These are phyloP conservation scores for Brachyhypopomus gauderio DNA, from an alignment of 2,113 vertebrate species.

Conservation along the genomic window DNA sequence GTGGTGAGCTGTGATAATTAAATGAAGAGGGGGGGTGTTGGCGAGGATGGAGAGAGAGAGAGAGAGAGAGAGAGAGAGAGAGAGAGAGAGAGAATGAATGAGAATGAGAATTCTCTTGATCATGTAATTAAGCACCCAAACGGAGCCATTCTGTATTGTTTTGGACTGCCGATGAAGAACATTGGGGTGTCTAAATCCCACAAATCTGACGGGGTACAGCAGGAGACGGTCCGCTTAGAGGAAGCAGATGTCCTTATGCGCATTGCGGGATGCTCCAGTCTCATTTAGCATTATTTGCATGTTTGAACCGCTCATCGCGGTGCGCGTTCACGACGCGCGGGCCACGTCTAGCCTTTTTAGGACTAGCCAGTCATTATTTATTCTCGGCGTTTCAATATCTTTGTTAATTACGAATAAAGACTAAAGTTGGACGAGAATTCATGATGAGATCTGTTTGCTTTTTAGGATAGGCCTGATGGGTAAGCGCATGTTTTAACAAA, in stretches of 20 bases:
- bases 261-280: neutral
- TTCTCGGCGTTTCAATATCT: too few relatives aligned
- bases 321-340: too few relatives aligned
- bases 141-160: conserved; percentile 49
- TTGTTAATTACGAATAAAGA: too few relatives aligned
- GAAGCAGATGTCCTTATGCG: conserved; percentile 8
- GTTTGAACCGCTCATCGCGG: neutral
- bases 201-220: conserved; percentile 20
- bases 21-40: conserved; percentile 32
- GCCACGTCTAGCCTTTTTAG: conserved; percentile 25
- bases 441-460: too few relatives aligned
- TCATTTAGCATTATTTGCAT: conserved; percentile 31
- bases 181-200: conserved; percentile 70
- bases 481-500: too few relatives aligned
- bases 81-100: conserved; percentile 50
- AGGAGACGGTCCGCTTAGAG: conserved; percentile 28
- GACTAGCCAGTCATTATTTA: conserved; percentile 1
- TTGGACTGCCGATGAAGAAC: conserved; percentile 85
- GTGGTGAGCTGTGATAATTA: conserved; percentile 42
- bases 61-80: conserved; percentile 59
- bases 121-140: conserved; percentile 71
- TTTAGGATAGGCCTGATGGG: too few relatives aligned
- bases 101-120: conserved; percentile 74
- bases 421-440: too few relatives aligned
- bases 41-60: conserved; percentile 65